phyloP scores from a whole-genome alignment of 2,888 invertebrate species.

The Odontocolon sp. region DNA sequence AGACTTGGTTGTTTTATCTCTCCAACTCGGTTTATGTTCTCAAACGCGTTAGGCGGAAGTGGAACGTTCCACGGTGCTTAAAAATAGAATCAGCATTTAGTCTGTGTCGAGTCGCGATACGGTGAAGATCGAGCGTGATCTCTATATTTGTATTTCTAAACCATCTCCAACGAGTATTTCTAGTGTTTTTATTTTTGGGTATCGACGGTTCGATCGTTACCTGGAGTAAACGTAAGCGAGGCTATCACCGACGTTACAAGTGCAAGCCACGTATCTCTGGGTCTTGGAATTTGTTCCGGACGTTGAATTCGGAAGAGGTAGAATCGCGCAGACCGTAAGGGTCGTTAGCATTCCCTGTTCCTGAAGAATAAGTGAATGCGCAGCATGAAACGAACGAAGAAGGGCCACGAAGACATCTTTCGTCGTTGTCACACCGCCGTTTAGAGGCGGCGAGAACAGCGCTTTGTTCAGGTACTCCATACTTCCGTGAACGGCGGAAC shows the following conservation, averaged over 20 bases:
- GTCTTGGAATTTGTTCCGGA: constrained; percentile 68
- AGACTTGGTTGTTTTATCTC: too few species aligned
- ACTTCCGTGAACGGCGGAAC: constrained; percentile 92
- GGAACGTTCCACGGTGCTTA: constrained; percentile 1
- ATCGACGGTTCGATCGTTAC: constrained; percentile 71
- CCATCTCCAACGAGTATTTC: neutral
- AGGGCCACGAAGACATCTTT: constrained; percentile 90
- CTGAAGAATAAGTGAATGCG: constrained; percentile 91
- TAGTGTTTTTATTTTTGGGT: neutral
- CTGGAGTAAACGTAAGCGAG: constrained; percentile 93
- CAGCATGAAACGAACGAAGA: constrained; percentile 90
- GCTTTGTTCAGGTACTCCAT: constrained; percentile 91
- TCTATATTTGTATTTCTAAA: neutral
- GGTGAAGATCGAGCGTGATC: neutral
- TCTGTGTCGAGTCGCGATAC: constrained; percentile 4
- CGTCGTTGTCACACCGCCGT: constrained; percentile 81
- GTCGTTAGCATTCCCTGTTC: constrained; percentile 92
- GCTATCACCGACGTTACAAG: constrained; percentile 94
- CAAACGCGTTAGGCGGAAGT: constrained; percentile 11
- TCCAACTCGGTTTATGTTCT: too few species aligned
- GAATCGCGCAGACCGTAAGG: constrained; percentile 89
- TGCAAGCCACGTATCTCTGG: constrained; percentile 87
- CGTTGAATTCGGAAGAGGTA: constrained; percentile 82
- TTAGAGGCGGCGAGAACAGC: constrained; percentile 82
- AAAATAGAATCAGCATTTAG: constrained; percentile 35